Conservation (phyloP, 1,140 invertebrate species). For the Xylocopa sonorina region DNA sequence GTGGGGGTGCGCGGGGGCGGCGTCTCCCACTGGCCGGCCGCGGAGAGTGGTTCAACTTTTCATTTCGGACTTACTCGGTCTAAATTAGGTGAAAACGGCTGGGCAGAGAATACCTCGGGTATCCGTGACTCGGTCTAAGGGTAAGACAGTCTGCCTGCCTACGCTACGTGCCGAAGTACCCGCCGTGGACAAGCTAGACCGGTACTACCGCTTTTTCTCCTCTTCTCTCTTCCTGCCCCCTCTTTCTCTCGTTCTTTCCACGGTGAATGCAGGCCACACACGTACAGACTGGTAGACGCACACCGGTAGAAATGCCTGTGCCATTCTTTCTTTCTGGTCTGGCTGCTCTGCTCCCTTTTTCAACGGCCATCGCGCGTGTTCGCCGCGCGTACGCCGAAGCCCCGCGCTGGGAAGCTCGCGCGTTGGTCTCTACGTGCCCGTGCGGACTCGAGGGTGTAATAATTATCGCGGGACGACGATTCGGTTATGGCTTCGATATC, state of each 20-base stretch:
- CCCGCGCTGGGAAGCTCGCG: conserved; percentile 13
- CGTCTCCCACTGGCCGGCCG: background rate
- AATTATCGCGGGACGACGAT: conserved; percentile 32
- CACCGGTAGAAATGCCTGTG: background rate
- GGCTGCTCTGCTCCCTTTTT: conserved; percentile 42
- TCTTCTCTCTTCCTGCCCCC: background rate
- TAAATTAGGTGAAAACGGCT: conserved; percentile 59
- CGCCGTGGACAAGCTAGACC: conserved; percentile 63
- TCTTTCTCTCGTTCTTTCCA: too few relatives aligned
- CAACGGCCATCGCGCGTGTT: background rate
- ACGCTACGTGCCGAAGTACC: conserved; percentile 65
- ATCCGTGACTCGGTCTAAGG: conserved; percentile 24
- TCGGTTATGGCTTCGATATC: conserved; percentile 16
- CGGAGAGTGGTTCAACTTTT: conserved; percentile 18
- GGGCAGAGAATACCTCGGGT: conserved; percentile 41
- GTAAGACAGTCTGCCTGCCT: conserved; percentile 57
- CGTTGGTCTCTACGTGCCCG: background rate
- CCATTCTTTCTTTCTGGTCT: conserved; percentile 25
- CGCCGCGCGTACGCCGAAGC: too few relatives aligned
- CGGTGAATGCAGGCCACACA: background rate
- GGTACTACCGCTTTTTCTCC: conserved; percentile 63
- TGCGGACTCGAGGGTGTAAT: conserved; percentile 12
- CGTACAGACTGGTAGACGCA: background rate
- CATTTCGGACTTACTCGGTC: conserved; percentile 11
- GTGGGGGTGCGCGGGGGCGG: background rate